phyloP scores from a whole-genome alignment of 1,140 invertebrate genomes.

The Ganaspis sp. region DNA sequence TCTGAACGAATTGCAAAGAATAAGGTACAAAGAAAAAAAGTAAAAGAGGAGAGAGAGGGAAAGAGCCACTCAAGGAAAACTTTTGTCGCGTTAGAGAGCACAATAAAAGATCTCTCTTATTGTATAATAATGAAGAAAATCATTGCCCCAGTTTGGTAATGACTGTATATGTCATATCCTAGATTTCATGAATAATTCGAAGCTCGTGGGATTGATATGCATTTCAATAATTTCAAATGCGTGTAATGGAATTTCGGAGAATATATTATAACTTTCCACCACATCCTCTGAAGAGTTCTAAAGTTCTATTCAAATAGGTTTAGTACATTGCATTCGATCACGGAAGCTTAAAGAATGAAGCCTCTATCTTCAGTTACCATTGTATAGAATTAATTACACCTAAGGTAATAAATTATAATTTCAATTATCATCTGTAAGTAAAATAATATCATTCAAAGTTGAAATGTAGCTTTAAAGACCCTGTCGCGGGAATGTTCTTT shows the following conservation, averaged over 20 bases:
- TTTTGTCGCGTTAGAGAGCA: not conserved
- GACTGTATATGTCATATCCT: not conserved
- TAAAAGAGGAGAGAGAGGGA: not conserved
- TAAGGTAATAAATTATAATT: no score
- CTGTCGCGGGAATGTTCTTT: no score
- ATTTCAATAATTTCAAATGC: not conserved
- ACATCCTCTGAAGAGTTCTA: not conserved
- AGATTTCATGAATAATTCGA: not conserved
- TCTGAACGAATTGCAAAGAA: not conserved
- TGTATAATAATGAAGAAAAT: not conserved
- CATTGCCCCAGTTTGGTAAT: not conserved
- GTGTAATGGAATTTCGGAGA: not conserved
- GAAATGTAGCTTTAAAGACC: no score
- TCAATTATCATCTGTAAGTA: no score
- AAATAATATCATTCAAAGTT: no score
- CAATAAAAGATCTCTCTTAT: not conserved
- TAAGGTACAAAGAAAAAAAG: not conserved
- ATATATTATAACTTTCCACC: not conserved
- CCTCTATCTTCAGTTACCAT: no score
- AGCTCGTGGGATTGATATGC: not conserved
- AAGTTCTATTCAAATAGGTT: not conserved
- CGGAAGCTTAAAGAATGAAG: not conserved
- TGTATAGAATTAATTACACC: no score
- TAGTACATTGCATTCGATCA: not conserved
- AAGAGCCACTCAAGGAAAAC: not conserved